These are phyloP conservation scores for Drosophila aff. DNA, from an alignment of 1,140 invertebrate genomes.

Conservation along the genomic window DNA sequence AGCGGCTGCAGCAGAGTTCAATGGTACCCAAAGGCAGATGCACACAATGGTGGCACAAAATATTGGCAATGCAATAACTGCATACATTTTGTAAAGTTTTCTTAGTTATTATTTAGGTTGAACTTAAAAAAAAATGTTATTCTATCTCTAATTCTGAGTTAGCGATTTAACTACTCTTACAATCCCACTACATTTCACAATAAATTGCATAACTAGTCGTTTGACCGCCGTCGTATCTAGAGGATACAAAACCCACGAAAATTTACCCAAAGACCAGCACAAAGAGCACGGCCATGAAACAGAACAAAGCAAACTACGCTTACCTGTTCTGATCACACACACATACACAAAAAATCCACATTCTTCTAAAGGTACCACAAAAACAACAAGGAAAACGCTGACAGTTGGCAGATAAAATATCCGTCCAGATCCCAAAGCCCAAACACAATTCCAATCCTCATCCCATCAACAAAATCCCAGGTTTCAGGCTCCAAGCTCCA, in stretches of 20 bases:
- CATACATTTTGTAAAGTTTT: background rate
- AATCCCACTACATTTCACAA: background rate
- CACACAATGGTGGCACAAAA: slow-evolving; percentile 15
- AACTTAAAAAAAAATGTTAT: too few relatives aligned
- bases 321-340: slow-evolving; percentile 38
- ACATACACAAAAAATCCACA: background rate
- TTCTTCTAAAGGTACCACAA: slow-evolving; percentile 34
- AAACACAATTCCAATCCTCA: slow-evolving; percentile 24
- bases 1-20: slow-evolving; percentile 68
- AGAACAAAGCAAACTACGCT: slow-evolving; percentile 64
- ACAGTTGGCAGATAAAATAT: slow-evolving; percentile 48
- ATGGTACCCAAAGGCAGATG: slow-evolving; percentile 69
- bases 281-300: slow-evolving; percentile 60
- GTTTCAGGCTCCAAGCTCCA: slow-evolving; percentile 7
- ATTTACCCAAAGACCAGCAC: slow-evolving; percentile 54
- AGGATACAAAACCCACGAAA: slow-evolving; percentile 21
- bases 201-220: background rate
- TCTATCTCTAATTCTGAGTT: too few relatives aligned
- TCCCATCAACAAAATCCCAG: slow-evolving; percentile 14
- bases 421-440: slow-evolving; percentile 32
- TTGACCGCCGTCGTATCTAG: slow-evolving; percentile 2
- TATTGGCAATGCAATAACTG: slow-evolving; percentile 8
- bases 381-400: slow-evolving; percentile 16
- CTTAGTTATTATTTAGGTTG: too few relatives aligned
- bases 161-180: too few relatives aligned